A percentile compares a stretch with the other conserved stretches of the same genome.
phyloP scores from a whole-genome alignment of 2,888 invertebrate species.

The Trachelus stipa region DNA sequence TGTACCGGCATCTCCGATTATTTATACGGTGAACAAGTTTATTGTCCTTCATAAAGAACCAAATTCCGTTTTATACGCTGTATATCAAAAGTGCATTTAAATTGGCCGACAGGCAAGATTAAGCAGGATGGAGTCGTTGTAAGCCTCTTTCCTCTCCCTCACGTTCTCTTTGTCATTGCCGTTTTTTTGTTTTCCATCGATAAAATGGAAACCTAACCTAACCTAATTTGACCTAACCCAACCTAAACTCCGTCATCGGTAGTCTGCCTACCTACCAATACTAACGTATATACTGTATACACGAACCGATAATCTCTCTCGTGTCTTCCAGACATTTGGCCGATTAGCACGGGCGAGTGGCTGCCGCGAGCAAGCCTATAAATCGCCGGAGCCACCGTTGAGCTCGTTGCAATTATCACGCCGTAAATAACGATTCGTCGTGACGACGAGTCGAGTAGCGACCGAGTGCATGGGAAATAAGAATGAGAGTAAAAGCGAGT shows the following conservation, averaged over 20 bases:
- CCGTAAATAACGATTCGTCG: background rate
- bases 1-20: background rate
- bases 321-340: background rate
- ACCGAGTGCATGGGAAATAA: background rate
- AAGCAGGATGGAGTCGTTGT: background rate
- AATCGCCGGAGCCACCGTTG: background rate
- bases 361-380: background rate
- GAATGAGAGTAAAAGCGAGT: background rate
- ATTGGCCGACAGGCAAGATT: background rate
- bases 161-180: background rate
- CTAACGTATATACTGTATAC: background rate
- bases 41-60: background rate
- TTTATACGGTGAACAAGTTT: background rate
- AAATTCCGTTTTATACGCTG: background rate
- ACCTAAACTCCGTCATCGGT: background rate
- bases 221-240: background rate
- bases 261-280: background rate
- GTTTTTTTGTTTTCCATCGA: background rate
- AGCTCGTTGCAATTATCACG: background rate
- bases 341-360: background rate
- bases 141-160: background rate
- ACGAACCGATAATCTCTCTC: background rate
- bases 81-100: background rate
- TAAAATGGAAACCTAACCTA: background rate
- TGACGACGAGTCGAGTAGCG: background rate